Evolutionary conservation across 2,888 invertebrate genomes (phyloP), one percentile per base, ranked within the genome.

Genomic region (Mechanitis messenoides): DNA sequence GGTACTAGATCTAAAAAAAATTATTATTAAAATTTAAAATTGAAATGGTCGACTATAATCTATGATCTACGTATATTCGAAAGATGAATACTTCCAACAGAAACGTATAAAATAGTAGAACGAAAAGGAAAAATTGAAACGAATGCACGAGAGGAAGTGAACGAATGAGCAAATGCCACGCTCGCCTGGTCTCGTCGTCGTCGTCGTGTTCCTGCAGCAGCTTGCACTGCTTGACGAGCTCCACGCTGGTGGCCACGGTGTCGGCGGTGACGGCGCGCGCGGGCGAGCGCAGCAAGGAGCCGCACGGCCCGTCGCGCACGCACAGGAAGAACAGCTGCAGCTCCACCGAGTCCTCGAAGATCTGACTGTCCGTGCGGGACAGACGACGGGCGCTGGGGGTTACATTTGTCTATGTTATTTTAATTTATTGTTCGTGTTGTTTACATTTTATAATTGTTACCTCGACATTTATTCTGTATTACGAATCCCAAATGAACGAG

Each of bases 311-410:
- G 72, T 91, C 90, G 0, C 95, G 90, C 67, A 94, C 94, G 33
- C 92, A 93, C 53, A 99, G 95, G 84, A 97, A 99, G 85, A 94
- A 97, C 11, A 94, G 92, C 82, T 99, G 98, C 58, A 99, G 91
- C 74, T 98, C 98, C 42, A 97, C 93, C 0, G 98, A 95, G 84
- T 99, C 99, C 78, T 98, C 98, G 86, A 98, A 99, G 55, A 97
- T 93, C 79, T 97, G 97, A 3, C 98, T 98, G 87, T 98, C 98
- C 0, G 96, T 95, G 12, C 97, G 93, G 0, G 97, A 96, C 0
- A 97, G 89, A 64, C 94, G 93, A 2, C 99, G 93, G 0, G 98
- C 98, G 72, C 95, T 91, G 75, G 12, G 57, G 62, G 3, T 45
- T 4, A 58, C 68, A 63, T 31, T 9, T 50, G n/a, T 9, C 11